phyloP scores from a whole-genome alignment of 2,797 vertebrate species.

The Mico argentatus region DNA sequence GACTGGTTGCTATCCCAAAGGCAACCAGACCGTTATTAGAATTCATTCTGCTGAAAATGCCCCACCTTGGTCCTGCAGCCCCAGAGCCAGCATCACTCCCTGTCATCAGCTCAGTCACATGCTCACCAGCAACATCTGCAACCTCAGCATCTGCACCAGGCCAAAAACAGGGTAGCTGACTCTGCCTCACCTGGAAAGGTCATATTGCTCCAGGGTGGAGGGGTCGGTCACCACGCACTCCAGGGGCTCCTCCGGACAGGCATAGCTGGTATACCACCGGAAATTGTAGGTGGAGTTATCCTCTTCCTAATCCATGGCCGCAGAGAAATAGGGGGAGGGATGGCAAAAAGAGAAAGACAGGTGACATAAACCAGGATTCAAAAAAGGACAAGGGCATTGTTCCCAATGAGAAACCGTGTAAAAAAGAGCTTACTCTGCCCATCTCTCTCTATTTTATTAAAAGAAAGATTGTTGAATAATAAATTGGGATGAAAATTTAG shows the following conservation, averaged over 20 bases:
- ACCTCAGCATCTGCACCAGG: not conserved
- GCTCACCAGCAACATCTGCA: not conserved
- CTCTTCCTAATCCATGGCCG: constrained; percentile 85
- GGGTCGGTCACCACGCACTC: constrained; percentile 94
- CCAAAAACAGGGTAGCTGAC: not conserved
- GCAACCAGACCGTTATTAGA: fast-evolving
- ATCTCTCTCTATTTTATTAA: not conserved
- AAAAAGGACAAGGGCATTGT: fast-evolving
- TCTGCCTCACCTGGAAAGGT: constrained; percentile 92
- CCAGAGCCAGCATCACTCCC: not conserved
- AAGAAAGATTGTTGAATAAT: fast-evolving
- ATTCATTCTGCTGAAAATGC: not conserved
- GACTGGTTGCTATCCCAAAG: fast-evolving
- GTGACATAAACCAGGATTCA: fast-evolving
- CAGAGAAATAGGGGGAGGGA: fast-evolving
- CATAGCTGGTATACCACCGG: constrained; percentile 95
- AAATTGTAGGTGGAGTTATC: constrained; percentile 95
- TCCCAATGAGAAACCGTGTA: not conserved
- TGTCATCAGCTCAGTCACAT: fast-evolving
- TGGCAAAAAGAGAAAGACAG: not conserved
- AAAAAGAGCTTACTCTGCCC: not conserved
- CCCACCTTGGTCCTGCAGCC: not conserved
- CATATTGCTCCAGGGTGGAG: constrained; percentile 91
- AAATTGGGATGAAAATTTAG: not conserved
- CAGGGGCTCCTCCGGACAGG: constrained; percentile 92